A percentile compares a stretch with the other conserved stretches of the same genome.
phyloP scores from a whole-genome alignment of 2,888 invertebrate genomes.

The Meliscaeva auricollis region DNA sequence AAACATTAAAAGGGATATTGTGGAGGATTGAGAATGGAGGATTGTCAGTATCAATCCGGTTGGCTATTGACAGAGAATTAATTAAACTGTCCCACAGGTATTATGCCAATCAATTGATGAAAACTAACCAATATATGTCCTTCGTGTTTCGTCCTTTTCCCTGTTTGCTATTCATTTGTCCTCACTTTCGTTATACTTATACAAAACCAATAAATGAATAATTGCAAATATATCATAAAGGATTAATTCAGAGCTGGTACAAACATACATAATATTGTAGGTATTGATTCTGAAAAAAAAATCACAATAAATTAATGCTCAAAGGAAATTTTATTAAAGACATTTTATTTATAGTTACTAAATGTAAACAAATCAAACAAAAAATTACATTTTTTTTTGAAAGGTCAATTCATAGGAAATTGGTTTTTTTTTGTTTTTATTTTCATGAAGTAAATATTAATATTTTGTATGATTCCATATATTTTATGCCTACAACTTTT shows the following conservation, averaged over 20 bases:
- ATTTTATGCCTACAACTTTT: too few species aligned
- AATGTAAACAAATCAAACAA: too few species aligned
- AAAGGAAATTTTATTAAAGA: neutral
- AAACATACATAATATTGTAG: neutral
- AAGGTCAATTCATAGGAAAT: too few species aligned
- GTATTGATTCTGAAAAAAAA: neutral
- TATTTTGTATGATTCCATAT: too few species aligned
- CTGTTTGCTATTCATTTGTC: neutral
- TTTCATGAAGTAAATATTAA: too few species aligned
- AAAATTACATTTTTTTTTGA: too few species aligned
- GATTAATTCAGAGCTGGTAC: constrained; percentile 41
- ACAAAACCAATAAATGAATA: constrained; percentile 33
- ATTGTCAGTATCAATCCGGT: constrained; percentile 33
- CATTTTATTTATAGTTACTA: too few species aligned
- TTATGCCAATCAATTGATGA: constrained; percentile 69
- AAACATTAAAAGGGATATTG: constrained; percentile 16
- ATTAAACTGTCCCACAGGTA: constrained; percentile 74
- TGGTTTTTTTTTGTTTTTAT: too few species aligned
- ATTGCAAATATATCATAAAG: constrained; percentile 48
- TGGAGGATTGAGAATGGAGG: constrained; percentile 23
- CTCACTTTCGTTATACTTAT: neutral
- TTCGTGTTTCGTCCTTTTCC: neutral
- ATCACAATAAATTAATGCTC: neutral
- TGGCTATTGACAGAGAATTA: constrained; percentile 71
- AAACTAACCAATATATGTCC: constrained; percentile 49